phyloP scores from a whole-genome alignment of 64 coral and sea anemone genomes.

The Anthopleura sola region DNA sequence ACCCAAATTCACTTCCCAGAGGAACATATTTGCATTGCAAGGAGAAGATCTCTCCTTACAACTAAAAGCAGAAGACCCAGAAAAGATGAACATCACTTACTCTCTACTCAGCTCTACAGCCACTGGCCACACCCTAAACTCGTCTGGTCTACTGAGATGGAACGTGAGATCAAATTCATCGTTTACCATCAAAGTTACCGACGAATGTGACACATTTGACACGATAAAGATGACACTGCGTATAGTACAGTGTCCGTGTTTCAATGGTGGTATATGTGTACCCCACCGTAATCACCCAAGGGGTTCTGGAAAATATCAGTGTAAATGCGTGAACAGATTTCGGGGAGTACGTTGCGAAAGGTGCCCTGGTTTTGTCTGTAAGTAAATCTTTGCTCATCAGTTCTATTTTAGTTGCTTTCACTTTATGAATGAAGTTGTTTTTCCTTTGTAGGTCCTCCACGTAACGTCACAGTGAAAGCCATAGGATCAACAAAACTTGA shows the following conservation, averaged over 20 bases:
- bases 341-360: constrained; percentile 31
- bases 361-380: not conserved
- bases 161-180: not conserved
- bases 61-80: constrained; percentile 23
- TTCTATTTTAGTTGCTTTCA: no score
- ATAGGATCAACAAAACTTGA: constrained; percentile 13
- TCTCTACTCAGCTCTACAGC: constrained; percentile 6
- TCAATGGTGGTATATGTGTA: constrained; percentile 37
- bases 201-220: constrained; percentile 4
- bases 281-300: constrained; percentile 30
- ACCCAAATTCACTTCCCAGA: not conserved
- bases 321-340: constrained; percentile 33
- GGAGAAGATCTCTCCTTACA: constrained; percentile 20
- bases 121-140: not conserved
- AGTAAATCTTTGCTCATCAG: not conserved
- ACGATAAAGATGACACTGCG: not conserved
- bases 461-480: not conserved
- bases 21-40: not conserved
- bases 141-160: constrained; percentile 21
- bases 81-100: constrained; percentile 15
- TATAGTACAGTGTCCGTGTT: constrained; percentile 28
- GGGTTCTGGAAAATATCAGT: constrained; percentile 47
- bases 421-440: not conserved
- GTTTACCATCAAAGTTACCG: constrained; percentile 18
- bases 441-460: not conserved